Percentiles rank a stretch among this genome's conserved stretches.
Conservation (phyloP, 2,797 vertebrate species). For the Strix occidentalis region DNA sequence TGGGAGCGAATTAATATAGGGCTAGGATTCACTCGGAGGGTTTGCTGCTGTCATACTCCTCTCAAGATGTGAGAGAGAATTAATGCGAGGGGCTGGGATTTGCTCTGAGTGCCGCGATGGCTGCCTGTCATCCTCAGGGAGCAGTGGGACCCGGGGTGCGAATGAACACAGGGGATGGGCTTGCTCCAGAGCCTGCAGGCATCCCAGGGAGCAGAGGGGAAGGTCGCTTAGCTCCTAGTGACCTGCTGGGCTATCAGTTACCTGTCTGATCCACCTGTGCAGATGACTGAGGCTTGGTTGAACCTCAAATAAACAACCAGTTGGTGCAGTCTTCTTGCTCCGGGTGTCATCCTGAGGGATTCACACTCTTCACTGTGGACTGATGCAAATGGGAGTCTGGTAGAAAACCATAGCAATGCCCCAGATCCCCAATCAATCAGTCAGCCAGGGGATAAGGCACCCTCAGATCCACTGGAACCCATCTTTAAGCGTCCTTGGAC, state of each 20-base stretch:
- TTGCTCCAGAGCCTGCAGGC: neutral
- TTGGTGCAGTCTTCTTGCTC: neutral
- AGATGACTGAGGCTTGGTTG: neutral
- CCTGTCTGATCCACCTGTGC: neutral
- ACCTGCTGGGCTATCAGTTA: neutral
- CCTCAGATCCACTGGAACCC: neutral
- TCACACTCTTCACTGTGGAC: fast-evolving
- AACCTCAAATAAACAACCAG: neutral
- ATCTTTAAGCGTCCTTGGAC: neutral
- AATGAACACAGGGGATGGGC: neutral
- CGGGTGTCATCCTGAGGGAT: fast-evolving
- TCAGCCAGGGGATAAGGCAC: neutral
- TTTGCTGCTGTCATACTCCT: constrained; percentile 50
- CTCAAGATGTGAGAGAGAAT: constrained; percentile 43
- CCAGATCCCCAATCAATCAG: neutral
- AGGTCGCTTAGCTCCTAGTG: neutral
- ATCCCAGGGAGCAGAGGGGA: neutral
- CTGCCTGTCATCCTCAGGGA: neutral
- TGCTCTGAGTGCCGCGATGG: fast-evolving
- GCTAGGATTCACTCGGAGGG: constrained; percentile 47
- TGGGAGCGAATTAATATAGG: constrained; percentile 47
- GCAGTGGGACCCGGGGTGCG: fast-evolving
- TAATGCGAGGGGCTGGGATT: constrained; percentile 10
- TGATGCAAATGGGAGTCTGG: fast-evolving
- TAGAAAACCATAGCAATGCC: neutral